Evolutionary conservation across 2,113 vertebrate genomes (phyloP).

Genomic region (Mellivora capensis): DNA sequence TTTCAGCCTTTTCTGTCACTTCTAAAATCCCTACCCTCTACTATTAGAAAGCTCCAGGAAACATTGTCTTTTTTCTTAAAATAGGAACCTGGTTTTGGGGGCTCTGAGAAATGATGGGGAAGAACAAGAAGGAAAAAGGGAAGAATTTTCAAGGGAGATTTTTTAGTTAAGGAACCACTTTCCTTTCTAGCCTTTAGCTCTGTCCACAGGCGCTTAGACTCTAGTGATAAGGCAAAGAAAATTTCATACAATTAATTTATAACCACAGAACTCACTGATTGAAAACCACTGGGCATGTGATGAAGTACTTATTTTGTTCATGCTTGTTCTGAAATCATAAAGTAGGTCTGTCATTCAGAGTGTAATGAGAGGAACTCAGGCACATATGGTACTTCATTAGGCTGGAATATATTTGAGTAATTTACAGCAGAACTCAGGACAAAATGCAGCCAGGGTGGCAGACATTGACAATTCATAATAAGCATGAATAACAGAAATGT

Average conservation of each 20-base stretch:
- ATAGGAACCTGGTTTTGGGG: neutral
- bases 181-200: neutral
- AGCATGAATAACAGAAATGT: neutral
- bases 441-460: neutral
- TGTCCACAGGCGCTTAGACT: neutral
- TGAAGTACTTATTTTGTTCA: constrained; percentile 48
- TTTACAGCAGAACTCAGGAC: constrained; percentile 34
- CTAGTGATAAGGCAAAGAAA: neutral
- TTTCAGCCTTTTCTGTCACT: neutral
- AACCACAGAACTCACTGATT: constrained; percentile 12
- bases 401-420: constrained; percentile 45
- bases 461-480: neutral
- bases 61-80: neutral
- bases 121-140: neutral
- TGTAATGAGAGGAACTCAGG: constrained; percentile 47
- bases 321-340: constrained; percentile 55
- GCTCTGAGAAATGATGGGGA: neutral
- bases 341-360: constrained; percentile 39
- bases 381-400: constrained; percentile 54
- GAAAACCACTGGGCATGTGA: constrained; percentile 33
- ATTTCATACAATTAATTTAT: constrained; percentile 37
- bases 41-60: neutral
- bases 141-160: neutral
- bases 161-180: neutral
- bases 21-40: constrained; percentile 19